A percentile compares a stretch with the other conserved stretches of the same genome.
phyloP scores from a whole-genome alignment of 2,113 vertebrate species.

The Cairina moschata region DNA sequence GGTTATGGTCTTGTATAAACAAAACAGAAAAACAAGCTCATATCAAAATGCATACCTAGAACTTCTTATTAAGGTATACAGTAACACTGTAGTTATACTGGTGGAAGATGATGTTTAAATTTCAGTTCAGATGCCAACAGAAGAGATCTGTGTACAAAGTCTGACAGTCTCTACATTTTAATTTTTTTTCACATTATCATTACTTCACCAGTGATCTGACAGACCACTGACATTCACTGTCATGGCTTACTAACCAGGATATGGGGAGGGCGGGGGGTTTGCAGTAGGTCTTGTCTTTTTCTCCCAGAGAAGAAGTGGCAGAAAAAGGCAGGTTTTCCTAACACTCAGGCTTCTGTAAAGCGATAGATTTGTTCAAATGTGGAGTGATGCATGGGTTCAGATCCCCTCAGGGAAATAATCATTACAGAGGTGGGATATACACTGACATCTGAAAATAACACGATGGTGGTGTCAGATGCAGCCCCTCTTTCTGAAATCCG shows the following conservation, averaged over 20 bases:
- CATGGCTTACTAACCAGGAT: not conserved
- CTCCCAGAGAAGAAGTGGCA: not conserved
- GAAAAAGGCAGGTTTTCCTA: not conserved
- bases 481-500: constrained; percentile 13
- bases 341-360: not conserved
- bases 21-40: not conserved
- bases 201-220: not conserved
- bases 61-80: not conserved
- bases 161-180: not conserved
- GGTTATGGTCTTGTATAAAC: not conserved
- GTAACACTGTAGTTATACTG: not conserved
- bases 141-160: not conserved
- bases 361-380: not conserved
- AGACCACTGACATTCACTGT: not conserved
- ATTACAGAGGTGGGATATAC: not conserved
- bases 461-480: not conserved
- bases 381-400: not conserved
- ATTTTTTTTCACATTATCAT: not conserved
- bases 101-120: not conserved
- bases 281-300: not conserved
- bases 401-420: not conserved
- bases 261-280: not conserved
- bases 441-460: constrained; percentile 12
- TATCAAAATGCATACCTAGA: not conserved
- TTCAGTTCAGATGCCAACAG: not conserved